Evolutionary conservation across 2,797 vertebrate species (phyloP), one percentile per base, ranked within the genome.

Genomic region (Catamblyrhynchus diadema): DNA sequence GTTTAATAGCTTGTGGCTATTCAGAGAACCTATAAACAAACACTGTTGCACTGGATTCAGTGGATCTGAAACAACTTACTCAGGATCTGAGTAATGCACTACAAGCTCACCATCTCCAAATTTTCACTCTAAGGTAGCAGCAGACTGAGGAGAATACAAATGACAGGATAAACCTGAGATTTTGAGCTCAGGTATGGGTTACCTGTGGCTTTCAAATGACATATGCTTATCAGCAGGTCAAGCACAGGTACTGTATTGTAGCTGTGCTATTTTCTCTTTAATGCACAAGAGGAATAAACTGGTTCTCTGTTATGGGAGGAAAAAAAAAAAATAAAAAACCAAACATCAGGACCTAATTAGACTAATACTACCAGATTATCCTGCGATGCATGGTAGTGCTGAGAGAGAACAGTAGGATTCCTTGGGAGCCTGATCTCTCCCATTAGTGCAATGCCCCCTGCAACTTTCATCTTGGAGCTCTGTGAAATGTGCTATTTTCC

Each of bases 271-370:
- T 73, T 78, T 64, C 53, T 78, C 39, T 2, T 13, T 56, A 21
- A 24, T 22, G 24, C 12, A 8, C 12, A 62, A 44, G 22, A 71
- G 21, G 14, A 91, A 79, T 33, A 79, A 84, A 37, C 8, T 41
- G 11, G 3, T 51, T 71, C 8, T 57, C 42, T 72, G 4, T 32
- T 79, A 30, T 18, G 7, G n/a, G 28, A 54, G 18, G 12, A 41
- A 1, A 0, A 42, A 0, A 42, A 7, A 2, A 42, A 8, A 17
- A 10, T 14, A 3, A 25, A 9, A 51, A 67, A 30, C 11, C 9
- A 69, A 30, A 50, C 10, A 33, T 12, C 8, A 35, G 30, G 9
- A 94, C 2, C 24, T 75, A 53, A 37, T 65, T 75, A 37, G 23
- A 9, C 8, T 24, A 53, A 54, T 54, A 27, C 18, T 53, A 7